Evolutionary conservation across 2,888 invertebrate genomes (phyloP), one percentile per base, ranked within the genome.

Genomic region (Glyphotaelius pellucidus): DNA sequence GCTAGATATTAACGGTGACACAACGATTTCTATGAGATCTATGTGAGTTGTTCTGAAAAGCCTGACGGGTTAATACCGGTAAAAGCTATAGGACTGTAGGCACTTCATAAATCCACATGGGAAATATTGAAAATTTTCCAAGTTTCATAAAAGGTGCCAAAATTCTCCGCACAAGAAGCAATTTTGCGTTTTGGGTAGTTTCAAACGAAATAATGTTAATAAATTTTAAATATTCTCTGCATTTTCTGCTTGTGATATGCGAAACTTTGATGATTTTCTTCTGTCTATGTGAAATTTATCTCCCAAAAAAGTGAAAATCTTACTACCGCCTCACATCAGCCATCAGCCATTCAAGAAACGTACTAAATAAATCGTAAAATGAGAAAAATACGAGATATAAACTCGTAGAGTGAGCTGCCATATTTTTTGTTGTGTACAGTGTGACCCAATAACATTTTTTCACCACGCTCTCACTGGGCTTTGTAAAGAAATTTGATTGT

Each of bases 281-380:
- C 67, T 67, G 67, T 67, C 67, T 67, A 25, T n/a, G 67, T n/a
- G 67, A n/a, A 67, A n/a, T 67, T 67, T 67, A 67, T 67, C 67
- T 67, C 67, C 25, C 67, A n/a, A n/a, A n/a, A 25, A 67, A 25
- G 67, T n/a, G 67, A 67, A 67, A 32, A 83, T 32, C 83, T 83
- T 32, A 15, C 83, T 12, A 83, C 35, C 83, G 31, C 15, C 83
- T 25, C 25, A n/a, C 83, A 83, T 35, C 83, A 15, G 35, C 35
- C 35, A 86, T 35, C 86, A 86, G 42, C 30, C 86, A 86, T 42
- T 86, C 86, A 47, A 86, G 42, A n/a, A 86, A 42, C 42, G 38
- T 11, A 86, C 47, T 86, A 86, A 86, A 86, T 86, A 86, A 86
- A 86, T 86, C 86, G 86, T 86, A 86, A 86, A 86, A 86, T 86